Conservation (phyloP, 2,888 invertebrate species). For the Aleiodes alternator region DNA sequence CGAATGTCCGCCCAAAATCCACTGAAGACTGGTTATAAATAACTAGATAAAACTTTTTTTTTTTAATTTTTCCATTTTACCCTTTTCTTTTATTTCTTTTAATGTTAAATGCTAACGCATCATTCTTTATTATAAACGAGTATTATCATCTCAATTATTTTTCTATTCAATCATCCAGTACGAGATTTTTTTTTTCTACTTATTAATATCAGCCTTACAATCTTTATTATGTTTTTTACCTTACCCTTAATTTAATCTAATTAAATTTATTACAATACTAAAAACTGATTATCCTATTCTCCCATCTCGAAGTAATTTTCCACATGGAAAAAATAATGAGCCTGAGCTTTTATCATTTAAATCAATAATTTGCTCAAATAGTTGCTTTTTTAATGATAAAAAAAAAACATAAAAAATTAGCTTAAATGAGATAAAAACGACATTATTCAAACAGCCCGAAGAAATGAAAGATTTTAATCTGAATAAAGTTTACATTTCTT, state of each 20-base stretch:
- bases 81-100: constrained; percentile 23
- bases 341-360: too few relatives aligned
- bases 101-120: constrained; percentile 42
- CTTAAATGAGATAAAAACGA: too few relatives aligned
- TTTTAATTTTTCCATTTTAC: constrained; percentile 39
- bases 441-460: constrained; percentile 1
- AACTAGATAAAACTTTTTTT: constrained; percentile 62
- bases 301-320: constrained; percentile 3
- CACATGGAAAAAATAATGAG: neutral
- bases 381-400: too few relatives aligned
- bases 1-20: constrained; percentile 57
- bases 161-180: constrained; percentile 16
- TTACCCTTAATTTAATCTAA: constrained; percentile 25
- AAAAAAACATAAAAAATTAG: neutral
- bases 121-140: constrained; percentile 34
- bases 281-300: constrained; percentile 22
- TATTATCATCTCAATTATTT: constrained; percentile 24
- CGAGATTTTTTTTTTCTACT: constrained; percentile 23
- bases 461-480: neutral
- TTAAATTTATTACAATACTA: constrained; percentile 12
- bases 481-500: constrained; percentile 1
- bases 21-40: constrained; percentile 71
- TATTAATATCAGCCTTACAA: constrained; percentile 14
- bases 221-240: constrained; percentile 31
- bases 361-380: too few relatives aligned